A percentile compares a stretch with the other conserved stretches of the same genome.
These are phyloP conservation scores for Cyclina sinensis DNA, from an alignment of 1,140 invertebrate species.

Conservation along the genomic window DNA sequence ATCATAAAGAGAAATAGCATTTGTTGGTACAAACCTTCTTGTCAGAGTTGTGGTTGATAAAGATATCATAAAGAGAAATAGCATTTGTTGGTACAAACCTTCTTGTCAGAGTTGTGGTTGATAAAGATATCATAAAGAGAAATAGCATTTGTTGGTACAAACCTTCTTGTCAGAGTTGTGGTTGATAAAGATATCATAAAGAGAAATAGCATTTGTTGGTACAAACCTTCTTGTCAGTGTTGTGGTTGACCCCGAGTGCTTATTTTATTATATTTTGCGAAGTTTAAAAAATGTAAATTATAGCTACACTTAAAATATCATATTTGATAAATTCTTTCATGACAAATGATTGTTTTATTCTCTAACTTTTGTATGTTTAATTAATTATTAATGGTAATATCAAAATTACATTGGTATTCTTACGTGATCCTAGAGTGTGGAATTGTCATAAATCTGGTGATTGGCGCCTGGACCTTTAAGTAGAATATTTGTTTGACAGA, in stretches of 20 bases:
- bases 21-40: background rate
- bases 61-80: too few relatives aligned
- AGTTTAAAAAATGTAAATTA: slow-evolving; percentile 27
- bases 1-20: too few relatives aligned
- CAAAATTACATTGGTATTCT: background rate
- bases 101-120: background rate
- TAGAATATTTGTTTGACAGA: too few relatives aligned
- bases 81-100: background rate
- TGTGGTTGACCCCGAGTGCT: background rate
- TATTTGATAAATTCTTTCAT: background rate
- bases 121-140: background rate
- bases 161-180: background rate
- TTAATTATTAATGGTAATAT: slow-evolving; percentile 24
- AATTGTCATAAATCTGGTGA: too few relatives aligned
- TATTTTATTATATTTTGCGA: background rate
- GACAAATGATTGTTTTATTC: slow-evolving; percentile 32
- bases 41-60: background rate
- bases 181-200: background rate
- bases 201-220: background rate
- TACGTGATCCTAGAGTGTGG: background rate
- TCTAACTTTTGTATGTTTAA: slow-evolving; percentile 12
- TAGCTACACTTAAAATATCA: background rate
- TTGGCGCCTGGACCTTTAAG: too few relatives aligned
- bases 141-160: background rate
- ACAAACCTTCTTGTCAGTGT: background rate